phyloP scores from a whole-genome alignment of 2,888 invertebrate species.

The Thymelicus sylvestris region DNA sequence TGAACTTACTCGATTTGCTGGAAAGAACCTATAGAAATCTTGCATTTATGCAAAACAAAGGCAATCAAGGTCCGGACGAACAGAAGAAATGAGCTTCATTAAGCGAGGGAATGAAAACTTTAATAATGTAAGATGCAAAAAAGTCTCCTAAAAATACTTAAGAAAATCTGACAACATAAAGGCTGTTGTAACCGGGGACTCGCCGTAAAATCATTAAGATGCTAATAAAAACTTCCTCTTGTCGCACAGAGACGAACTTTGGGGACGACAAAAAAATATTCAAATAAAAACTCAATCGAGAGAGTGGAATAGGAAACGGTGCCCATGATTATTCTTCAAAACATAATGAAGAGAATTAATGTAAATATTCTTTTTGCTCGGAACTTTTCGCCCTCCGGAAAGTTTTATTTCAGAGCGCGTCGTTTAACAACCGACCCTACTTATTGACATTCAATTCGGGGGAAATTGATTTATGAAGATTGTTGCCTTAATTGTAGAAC shows the following conservation, averaged over 20 bases:
- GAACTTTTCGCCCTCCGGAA: slow-evolving; percentile 82
- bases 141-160: slow-evolving; percentile 83
- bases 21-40: slow-evolving; percentile 82
- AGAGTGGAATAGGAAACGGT: slow-evolving; percentile 77
- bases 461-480: slow-evolving; percentile 85
- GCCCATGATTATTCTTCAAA: slow-evolving; percentile 85
- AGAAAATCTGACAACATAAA: slow-evolving; percentile 86
- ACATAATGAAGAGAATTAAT: slow-evolving; percentile 86
- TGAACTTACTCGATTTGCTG: slow-evolving; percentile 75
- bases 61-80: slow-evolving; percentile 83
- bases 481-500: slow-evolving; percentile 82
- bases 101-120: slow-evolving; percentile 84
- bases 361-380: slow-evolving; percentile 84
- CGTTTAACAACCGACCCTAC: slow-evolving; percentile 83
- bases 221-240: slow-evolving; percentile 86
- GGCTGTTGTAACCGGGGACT: slow-evolving; percentile 84
- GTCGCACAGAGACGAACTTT: slow-evolving; percentile 79
- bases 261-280: slow-evolving; percentile 78
- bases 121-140: slow-evolving; percentile 85
- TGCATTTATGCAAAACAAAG: slow-evolving; percentile 85
- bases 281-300: slow-evolving; percentile 85
- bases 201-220: slow-evolving; percentile 86
- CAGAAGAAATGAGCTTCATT: slow-evolving; percentile 85
- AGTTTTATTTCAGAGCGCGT: slow-evolving; percentile 84
- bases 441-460: slow-evolving; percentile 85